Evolutionary conservation across 2,797 vertebrate species (phyloP), one percentile per base, ranked within the genome.

Genomic region (Anabacerthia variegaticeps): DNA sequence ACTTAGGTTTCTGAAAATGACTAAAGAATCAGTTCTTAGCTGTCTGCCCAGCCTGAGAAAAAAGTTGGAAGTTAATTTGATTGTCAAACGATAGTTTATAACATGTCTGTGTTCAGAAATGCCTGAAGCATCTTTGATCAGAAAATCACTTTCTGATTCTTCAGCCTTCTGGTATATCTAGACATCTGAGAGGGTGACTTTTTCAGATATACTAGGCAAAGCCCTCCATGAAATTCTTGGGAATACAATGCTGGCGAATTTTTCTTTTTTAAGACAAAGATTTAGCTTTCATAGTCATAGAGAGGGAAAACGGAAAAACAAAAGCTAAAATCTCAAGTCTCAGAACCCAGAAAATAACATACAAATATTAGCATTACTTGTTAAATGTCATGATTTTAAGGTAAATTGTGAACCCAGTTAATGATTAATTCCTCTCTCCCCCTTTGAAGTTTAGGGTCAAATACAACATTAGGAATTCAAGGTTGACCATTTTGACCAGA

Each of bases 121-220:
- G 6, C 26, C 44, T 88, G 24, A 89, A 92, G 30, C 32, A 58
- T 83, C 69, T 95, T 87, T 54, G 11, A 80, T 92, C 52, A 89
- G 52, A 69, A 89, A 89, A 75, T 37, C 18, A 30, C 43, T 89
- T 77, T 59, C 44, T 89, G 65, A 62, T 89, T 92, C 46, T 88
- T 81, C 55, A 81, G 10, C 19, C 7, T 80, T 80, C 61, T 77
- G 14, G 52, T 89, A 15, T 65, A 51, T 90, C 23, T 74, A 80
- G 59, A 58, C 11, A 51, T 68, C 22, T 72, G 54, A 88, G 69
- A 83, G 22, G 34, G n/a, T 49, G 44, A 51, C 23, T 56, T 92
- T 78, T 93, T 51, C 79, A 65, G 46, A 61, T 52, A 36, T 17
- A 34, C 54, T 55, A 72, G 58, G 43, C 58, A 89, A 85, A 93